These are phyloP conservation scores for Sebastiscus tertius DNA, from an alignment of 2,797 vertebrate species.

Conservation along the genomic window DNA sequence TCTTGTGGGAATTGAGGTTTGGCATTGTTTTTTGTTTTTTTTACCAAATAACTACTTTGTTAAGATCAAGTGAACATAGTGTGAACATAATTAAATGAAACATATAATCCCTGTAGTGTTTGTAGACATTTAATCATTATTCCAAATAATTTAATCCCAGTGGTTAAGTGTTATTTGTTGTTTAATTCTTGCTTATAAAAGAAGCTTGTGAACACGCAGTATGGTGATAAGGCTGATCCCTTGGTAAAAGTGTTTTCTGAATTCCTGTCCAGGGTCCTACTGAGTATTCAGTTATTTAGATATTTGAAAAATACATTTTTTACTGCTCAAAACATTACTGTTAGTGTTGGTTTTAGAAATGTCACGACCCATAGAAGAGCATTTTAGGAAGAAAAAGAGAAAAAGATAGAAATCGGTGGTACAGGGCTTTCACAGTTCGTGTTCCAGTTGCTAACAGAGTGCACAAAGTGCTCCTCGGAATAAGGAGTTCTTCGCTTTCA, in stretches of 20 bases:
- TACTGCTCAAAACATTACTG: neutral
- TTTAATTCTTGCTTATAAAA: neutral
- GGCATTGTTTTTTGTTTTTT: neutral
- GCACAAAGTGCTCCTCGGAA: slow-evolving; percentile 35
- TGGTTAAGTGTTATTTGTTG: neutral
- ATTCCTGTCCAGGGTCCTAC: neutral
- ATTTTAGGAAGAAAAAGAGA: neutral
- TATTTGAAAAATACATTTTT: neutral
- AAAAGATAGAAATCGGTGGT: neutral
- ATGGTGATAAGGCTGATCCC: neutral
- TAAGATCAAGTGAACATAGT: neutral
- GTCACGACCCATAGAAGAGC: neutral
- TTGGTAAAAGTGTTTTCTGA: neutral
- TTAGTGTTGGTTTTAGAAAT: neutral
- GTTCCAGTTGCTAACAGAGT: neutral
- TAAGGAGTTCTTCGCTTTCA: slow-evolving; percentile 24
- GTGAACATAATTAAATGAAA: slow-evolving; percentile 8
- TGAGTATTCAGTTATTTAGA: neutral
- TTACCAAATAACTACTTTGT: neutral
- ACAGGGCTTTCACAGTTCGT: slow-evolving; percentile 21
- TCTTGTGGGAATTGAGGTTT: neutral
- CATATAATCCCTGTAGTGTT: neutral
- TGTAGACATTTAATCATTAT: slow-evolving; percentile 12
- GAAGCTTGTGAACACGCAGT: neutral
- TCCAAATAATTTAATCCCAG: neutral